Evolutionary conservation across 2,113 vertebrate species (phyloP), one percentile per base, ranked within the genome.

Genomic region (Pseudorasbora parva): DNA sequence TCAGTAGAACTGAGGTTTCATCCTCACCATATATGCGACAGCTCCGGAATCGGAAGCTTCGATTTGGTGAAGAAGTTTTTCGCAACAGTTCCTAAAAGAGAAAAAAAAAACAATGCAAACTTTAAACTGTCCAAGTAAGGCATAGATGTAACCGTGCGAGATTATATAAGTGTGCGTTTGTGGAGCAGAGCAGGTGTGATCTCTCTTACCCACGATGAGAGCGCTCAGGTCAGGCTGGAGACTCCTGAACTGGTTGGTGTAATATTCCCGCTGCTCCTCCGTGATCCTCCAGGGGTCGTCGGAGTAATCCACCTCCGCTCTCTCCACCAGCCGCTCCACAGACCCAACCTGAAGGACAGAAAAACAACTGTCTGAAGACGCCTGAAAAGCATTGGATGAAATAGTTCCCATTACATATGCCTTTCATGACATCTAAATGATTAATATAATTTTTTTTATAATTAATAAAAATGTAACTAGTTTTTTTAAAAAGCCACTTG

Each of bases 21-120:
- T 37, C 86, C 95, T 95, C 87, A 97, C 97, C 97, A 99, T 89
- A 99, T 98, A 86, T 99, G 97, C 84, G 97, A 99, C 60, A 99
- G 97, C 82, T 99, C 97, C 64, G 92, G 95, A 82, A 99, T 99
- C 1, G 97, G 96, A 43, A 99, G 96, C 89, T 98, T 99, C 62
- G 98, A 99, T 92, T 97, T 99, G 49, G 97, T 99, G 94, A 99
- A 99, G 92, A 99, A 99, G 91, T 96, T 96, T 94, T 97, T 99
- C 86, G 97, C 98, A 77, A 96, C 94, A 0, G 96, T 93, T 90
- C 98, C 97, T 99, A 88, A 78, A 89, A 86, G 15, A 43, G 30
- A 41, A 33, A 78, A 8, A 41, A 30, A 41, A 33, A 75, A 8
- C 19, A 33, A 68, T 33, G 56, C 41, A 64, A 69, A 19, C 12